Evolutionary conservation across 2,888 invertebrate species (phyloP).

Genomic region (Acronicta leporina): DNA sequence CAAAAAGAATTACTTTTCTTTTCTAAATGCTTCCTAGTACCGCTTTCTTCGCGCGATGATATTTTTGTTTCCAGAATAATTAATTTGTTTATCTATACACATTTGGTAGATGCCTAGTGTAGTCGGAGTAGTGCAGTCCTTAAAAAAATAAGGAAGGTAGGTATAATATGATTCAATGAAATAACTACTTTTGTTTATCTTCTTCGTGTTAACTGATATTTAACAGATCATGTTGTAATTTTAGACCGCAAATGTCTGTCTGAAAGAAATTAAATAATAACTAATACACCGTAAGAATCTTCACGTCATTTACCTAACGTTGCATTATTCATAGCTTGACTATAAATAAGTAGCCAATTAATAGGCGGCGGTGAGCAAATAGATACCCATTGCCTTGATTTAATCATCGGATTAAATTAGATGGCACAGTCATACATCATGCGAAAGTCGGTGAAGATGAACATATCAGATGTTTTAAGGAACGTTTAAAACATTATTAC

Average conservation of each 20-base stretch:
- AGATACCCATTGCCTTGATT: slow-evolving; percentile 36
- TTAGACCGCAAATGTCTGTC: neutral
- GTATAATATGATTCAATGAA: no score
- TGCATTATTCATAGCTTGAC: slow-evolving; percentile 42
- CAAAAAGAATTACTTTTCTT: slow-evolving; percentile 81
- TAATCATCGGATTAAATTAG: slow-evolving; percentile 37
- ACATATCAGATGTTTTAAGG: neutral
- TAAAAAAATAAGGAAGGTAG: no score
- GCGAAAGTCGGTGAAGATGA: slow-evolving; percentile 19
- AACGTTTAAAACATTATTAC: no score
- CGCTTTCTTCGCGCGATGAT: slow-evolving; percentile 65
- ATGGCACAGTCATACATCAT: slow-evolving; percentile 21
- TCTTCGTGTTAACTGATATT: no score
- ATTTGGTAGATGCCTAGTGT: no score
- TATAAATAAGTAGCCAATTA: slow-evolving; percentile 45
- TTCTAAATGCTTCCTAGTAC: slow-evolving; percentile 79
- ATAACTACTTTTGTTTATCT: no score
- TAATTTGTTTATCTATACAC: slow-evolving; percentile 13
- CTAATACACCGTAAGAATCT: slow-evolving; percentile 14
- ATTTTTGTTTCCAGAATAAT: slow-evolving; percentile 37
- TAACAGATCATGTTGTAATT: no score
- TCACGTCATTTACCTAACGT: slow-evolving; percentile 36
- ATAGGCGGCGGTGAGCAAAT: slow-evolving; percentile 27
- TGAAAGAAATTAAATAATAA: slow-evolving; percentile 20
- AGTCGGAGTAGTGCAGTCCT: no score